A percentile compares a stretch with the other conserved stretches of the same genome.
These are phyloP conservation scores for Cistogaster globosa DNA, from an alignment of 2,888 invertebrate species.

Conservation along the genomic window DNA sequence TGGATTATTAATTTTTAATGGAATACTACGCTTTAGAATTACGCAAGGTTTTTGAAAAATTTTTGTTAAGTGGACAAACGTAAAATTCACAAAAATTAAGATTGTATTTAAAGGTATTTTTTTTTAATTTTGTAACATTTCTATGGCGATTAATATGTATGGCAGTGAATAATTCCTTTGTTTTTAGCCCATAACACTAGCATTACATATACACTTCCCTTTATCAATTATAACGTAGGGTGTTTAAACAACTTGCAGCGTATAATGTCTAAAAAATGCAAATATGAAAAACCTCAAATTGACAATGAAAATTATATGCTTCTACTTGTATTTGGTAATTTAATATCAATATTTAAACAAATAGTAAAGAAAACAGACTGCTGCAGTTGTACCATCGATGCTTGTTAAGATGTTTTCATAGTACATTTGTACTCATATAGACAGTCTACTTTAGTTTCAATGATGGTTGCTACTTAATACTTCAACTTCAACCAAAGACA, in stretches of 20 bases:
- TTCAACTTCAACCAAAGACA: not conserved
- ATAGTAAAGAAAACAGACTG: slow-evolving; percentile 7
- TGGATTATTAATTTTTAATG: too few species aligned
- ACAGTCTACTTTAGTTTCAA: slow-evolving; percentile 14
- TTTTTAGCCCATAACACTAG: not conserved
- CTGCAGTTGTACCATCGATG: slow-evolving; percentile 25
- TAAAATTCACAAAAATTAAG: too few species aligned
- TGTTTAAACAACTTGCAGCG: slow-evolving; percentile 9
- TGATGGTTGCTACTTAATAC: slow-evolving; percentile 37
- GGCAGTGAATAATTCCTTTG: too few species aligned
- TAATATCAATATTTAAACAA: slow-evolving; percentile 64
- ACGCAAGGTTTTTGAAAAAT: too few species aligned
- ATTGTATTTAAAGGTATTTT: too few species aligned
- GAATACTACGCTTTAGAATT: too few species aligned
- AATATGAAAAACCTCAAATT: slow-evolving; percentile 63
- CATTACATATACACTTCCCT: not conserved
- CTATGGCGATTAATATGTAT: too few species aligned
- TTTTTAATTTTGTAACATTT: too few species aligned
- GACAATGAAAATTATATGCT: slow-evolving; percentile 65
- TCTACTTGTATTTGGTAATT: slow-evolving; percentile 60
- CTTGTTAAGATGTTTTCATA: slow-evolving; percentile 3
- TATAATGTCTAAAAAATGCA: slow-evolving; percentile 18
- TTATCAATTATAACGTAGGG: not conserved
- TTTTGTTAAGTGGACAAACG: too few species aligned
- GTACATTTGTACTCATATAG: not conserved